A percentile compares a stretch with the other conserved stretches of the same genome.
Evolutionary conservation across 2,797 vertebrate species (phyloP).

Genomic region (Helicolenus hilgendorfi): DNA sequence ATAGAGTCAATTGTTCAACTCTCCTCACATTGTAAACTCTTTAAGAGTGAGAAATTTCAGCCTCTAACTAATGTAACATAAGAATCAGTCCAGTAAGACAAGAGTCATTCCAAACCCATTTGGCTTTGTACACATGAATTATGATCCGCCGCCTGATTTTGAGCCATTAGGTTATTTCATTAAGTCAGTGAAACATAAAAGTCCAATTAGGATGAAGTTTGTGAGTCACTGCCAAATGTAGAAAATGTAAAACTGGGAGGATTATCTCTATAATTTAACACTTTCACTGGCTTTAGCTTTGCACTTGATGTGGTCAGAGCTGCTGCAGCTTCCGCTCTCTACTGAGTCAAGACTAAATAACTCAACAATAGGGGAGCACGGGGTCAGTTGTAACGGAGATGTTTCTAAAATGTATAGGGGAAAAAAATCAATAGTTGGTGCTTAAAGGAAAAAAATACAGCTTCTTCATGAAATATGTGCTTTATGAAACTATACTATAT

Average conservation of each 20-base stretch:
- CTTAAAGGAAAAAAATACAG: too few relatives aligned
- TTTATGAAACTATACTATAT: too few relatives aligned
- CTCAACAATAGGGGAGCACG: neutral
- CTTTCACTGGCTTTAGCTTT: constrained; percentile 27
- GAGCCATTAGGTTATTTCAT: constrained; percentile 62
- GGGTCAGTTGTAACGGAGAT: neutral
- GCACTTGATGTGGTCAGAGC: constrained; percentile 11
- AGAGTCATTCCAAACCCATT: constrained; percentile 1
- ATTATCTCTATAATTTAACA: constrained; percentile 47
- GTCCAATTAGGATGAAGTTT: constrained; percentile 61
- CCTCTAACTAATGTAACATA: neutral
- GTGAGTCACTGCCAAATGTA: constrained; percentile 53
- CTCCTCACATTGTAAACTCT: neutral
- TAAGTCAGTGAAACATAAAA: constrained; percentile 70
- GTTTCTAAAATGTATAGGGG: too few relatives aligned
- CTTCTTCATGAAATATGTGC: too few relatives aligned
- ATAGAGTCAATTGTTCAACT: neutral
- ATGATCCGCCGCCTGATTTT: constrained; percentile 42
- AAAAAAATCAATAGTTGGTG: too few relatives aligned
- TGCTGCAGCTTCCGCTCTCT: neutral
- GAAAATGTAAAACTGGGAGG: constrained; percentile 46
- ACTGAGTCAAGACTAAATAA: constrained; percentile 17
- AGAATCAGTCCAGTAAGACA: neutral
- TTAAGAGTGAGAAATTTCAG: neutral
- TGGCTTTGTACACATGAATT: constrained; percentile 33